These are phyloP conservation scores for human DNA, from an alignment of 2,113 vertebrate genomes.

Conservation along the genomic window DNA sequence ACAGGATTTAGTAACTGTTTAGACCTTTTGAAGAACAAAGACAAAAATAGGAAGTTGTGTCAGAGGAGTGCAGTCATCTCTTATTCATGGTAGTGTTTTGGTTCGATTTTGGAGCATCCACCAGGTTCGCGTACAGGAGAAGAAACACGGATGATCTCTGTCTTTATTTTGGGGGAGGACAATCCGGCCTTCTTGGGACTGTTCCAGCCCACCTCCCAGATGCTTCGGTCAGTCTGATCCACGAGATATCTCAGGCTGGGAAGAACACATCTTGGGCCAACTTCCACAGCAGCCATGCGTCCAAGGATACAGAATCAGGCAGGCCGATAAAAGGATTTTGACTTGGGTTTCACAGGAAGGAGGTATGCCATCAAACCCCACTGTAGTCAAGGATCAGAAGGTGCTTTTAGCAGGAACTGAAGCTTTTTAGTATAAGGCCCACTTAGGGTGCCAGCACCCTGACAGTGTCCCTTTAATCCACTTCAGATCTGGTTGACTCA, in stretches of 20 bases:
- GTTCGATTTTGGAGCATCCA: not conserved
- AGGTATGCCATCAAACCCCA: not conserved
- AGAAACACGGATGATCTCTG: not conserved
- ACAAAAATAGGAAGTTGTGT: not conserved
- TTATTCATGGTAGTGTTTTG: not conserved
- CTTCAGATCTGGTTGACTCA: not conserved
- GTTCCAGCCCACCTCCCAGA: not conserved
- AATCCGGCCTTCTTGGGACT: not conserved
- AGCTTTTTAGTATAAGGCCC: not conserved
- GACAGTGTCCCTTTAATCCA: not conserved
- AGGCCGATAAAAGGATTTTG: not conserved
- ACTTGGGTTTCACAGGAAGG: not conserved
- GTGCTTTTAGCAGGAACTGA: not conserved
- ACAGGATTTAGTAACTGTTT: not conserved
- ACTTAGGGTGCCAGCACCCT: not conserved
- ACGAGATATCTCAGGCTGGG: not conserved
- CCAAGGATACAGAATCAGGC: not conserved
- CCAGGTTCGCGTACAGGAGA: not conserved
- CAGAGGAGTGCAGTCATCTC: not conserved
- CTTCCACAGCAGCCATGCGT: not conserved
- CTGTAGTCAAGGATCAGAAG: not conserved
- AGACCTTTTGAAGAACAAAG: not conserved
- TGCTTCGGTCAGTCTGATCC: not conserved
- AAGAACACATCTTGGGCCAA: not conserved
- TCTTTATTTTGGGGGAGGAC: not conserved